Percentiles rank a stretch among this genome's conserved stretches.
Evolutionary conservation across 2,888 invertebrate species (phyloP).

Genomic region (Graphium colonna): DNA sequence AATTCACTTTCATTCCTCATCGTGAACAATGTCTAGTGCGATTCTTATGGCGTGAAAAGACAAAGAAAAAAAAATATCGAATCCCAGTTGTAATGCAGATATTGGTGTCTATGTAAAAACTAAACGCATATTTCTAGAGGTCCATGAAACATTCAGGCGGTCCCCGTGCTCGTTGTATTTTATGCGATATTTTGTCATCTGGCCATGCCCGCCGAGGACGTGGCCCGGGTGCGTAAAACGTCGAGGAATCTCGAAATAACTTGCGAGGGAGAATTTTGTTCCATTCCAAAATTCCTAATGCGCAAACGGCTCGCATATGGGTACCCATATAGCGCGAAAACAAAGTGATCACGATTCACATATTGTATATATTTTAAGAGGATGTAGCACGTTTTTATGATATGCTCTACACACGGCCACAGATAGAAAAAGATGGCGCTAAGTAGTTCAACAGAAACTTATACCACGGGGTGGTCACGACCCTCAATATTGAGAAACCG

Average conservation of each 20-base stretch:
- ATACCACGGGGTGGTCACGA: too few relatives aligned
- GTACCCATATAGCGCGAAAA: too few relatives aligned
- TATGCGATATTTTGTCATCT: slow-evolving; percentile 66
- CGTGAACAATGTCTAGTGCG: too few relatives aligned
- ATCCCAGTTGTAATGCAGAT: slow-evolving; percentile 15
- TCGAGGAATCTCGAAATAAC: slow-evolving; percentile 32
- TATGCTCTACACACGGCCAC: too few relatives aligned
- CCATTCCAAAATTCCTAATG: slow-evolving; percentile 19
- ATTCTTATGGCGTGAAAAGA: neutral
- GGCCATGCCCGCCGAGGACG: slow-evolving; percentile 50
- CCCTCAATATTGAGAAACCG: too few relatives aligned
- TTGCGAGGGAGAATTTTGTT: slow-evolving; percentile 26
- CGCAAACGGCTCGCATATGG: neutral
- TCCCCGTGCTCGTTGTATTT: slow-evolving; percentile 53
- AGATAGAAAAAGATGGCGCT: too few relatives aligned
- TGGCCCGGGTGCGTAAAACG: slow-evolving; percentile 53
- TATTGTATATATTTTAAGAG: too few relatives aligned
- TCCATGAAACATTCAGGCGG: slow-evolving; percentile 59
- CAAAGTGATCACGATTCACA: too few relatives aligned
- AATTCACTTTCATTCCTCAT: too few relatives aligned
- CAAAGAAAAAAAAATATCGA: slow-evolving; percentile 12
- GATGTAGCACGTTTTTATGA: too few relatives aligned
- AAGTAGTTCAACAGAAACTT: too few relatives aligned
- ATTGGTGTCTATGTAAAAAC: slow-evolving; percentile 27
- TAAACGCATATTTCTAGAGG: slow-evolving; percentile 56